Evolutionary conservation across 2,888 invertebrate genomes (phyloP).

Genomic region (Oxyteleia sp.): DNA sequence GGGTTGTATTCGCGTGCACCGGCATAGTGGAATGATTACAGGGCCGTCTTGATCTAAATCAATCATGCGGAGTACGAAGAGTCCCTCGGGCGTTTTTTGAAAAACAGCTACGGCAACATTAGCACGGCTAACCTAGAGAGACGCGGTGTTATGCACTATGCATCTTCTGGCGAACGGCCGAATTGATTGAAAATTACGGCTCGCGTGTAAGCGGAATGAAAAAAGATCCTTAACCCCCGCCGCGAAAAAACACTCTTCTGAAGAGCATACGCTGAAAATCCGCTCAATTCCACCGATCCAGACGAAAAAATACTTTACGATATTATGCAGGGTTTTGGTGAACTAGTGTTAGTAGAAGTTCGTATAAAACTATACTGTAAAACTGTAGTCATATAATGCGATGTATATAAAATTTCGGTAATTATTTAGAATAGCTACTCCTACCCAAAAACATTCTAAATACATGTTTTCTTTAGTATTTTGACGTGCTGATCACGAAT

Average conservation of each 20-base stretch:
- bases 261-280: too few species aligned
- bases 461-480: too few species aligned
- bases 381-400: too few species aligned
- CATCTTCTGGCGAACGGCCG: conserved; percentile 47
- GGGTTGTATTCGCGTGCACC: conserved; percentile 82
- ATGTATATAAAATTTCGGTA: too few species aligned
- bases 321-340: too few species aligned
- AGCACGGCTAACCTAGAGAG: conserved; percentile 52
- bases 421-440: too few species aligned
- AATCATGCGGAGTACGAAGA: conserved; percentile 77
- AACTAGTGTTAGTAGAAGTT: too few species aligned
- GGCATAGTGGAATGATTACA: conserved; percentile 82
- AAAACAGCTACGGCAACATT: conserved; percentile 50
- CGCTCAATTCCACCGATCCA: too few species aligned
- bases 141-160: conserved; percentile 55
- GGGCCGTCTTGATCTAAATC: conserved; percentile 83
- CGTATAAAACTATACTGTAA: too few species aligned
- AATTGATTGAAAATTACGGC: conserved; percentile 82
- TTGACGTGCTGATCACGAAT: too few species aligned
- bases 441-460: too few species aligned
- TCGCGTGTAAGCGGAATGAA: conserved; percentile 78
- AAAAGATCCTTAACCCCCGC: conserved; percentile 65
- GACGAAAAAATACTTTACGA: too few species aligned
- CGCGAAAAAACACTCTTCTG: conserved; percentile 24
- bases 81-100: conserved; percentile 68